Base-by-base conservation (phyloP, 2,797 vertebrate species). In the Discoglossus pictus region DNA sequence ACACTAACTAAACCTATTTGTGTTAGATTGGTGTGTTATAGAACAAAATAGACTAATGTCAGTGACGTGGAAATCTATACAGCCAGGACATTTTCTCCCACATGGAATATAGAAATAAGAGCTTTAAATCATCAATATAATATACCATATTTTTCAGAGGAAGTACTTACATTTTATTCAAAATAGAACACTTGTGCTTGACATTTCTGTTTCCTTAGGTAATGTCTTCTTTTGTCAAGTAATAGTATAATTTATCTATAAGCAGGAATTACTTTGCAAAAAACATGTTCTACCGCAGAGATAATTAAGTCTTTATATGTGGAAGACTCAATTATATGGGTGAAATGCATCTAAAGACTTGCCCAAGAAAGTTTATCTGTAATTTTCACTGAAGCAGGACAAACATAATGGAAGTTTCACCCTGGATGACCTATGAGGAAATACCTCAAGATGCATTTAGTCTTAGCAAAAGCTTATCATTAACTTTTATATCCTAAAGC, bases 181-280 rank as follows among this genome's bases (percentile, higher is more conserved):
- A 12, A 40, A 56, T 11, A 25, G 31, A 47, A 47, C 13, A 2
- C 6, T 7, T 24, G 25, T 60, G 17, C 55, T 68, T 61, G 55
- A 68, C 65, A 61, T 53, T 61, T 62, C 17, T 31, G 2, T 55
- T 35, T 46, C 8, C 11, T 7, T 47, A 25, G 36, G 11, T 53
- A 43, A 35, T 23, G 17, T 27, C 9, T 55, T 18, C 50, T 38
- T 7, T 23, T 61, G 8, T n/a, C 8, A 24, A 34, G 12, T 68
- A 38, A 53, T 18, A 36, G 40, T 53, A 44, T 18, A 25, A 38
- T 50, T 40, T 39, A 51, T 51, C 18, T 21, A 15, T 60, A 5
- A 20, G 44, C 10, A 15, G 17, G 53, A 21, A 50, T 21, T 51
- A 39, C 7, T 51, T 25, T 27, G 15, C 34, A 23, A 56, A n/a